Base-by-base conservation (phyloP, 2,888 invertebrate species). In the Nemoura dubitans region DNA sequence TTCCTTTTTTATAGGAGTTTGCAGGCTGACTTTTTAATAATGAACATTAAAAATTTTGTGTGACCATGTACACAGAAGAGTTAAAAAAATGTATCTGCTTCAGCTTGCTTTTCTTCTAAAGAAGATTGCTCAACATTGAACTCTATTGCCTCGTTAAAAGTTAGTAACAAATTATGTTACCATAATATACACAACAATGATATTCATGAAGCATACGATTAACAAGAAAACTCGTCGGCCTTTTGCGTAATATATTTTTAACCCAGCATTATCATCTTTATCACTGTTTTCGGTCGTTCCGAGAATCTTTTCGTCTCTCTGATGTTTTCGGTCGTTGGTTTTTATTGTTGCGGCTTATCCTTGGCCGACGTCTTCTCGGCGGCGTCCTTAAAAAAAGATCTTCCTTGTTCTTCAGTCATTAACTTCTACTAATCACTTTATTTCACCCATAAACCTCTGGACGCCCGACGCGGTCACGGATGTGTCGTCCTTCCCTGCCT, bases 391-490 rank as follows among this genome's bases (percentile, higher is more conserved):
- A 36, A 36, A 36, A 36, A 36, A 30, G 81, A 59, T 59, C 59
- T 59, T 30, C 81, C 81, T 81, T 81, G 81, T 81, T 81, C 81
- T 28, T 28, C 81, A 30, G 81, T 29, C 81, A 81, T 81, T 81
- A 81, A 81, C 81, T 81, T 81, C 27, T 30, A 81, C 81, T 81
- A 81, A 81, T 81, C 81, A 81, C 81, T 81, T 81, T 81, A 81
- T 81, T 81, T 30, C 30, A 29, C 28, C 30, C 81, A 81, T 81
- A 81, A 81, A 81, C 81, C 81, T 29, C 81, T 27, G 28, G 81
- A 3, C 30, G 29, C 81, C 6, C 5, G 81, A 3, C 30, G 29
- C 78, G 78, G 78, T 78, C 78, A 78, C 78, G 78, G 28, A 78
- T 78, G 27, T 78, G 78, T 78, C 5, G 5, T 28, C 78, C 27